A percentile compares a stretch with the other conserved stretches of the same genome.
Conservation (phyloP, 2,113 vertebrate species). For the Leptosomus discolor region DNA sequence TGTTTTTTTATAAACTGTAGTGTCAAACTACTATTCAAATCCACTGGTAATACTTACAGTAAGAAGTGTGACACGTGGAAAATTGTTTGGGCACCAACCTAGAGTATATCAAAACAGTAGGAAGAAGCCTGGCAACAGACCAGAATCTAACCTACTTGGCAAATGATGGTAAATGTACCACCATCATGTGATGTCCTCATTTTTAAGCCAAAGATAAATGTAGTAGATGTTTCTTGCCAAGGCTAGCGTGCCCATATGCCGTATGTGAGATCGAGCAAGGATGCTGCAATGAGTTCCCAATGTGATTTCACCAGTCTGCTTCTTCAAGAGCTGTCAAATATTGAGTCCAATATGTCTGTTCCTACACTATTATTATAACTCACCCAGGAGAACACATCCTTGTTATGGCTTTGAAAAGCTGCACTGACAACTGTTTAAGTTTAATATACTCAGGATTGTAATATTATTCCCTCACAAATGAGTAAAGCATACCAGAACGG, state of each 20-base stretch:
- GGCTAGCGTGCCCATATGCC: background rate
- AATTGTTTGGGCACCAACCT: background rate
- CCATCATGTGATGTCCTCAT: background rate
- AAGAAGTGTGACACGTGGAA: background rate
- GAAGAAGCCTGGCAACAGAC: background rate
- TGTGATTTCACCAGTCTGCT: background rate
- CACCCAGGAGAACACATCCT: background rate
- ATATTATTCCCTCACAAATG: background rate
- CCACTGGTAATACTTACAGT: background rate
- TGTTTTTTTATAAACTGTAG: background rate
- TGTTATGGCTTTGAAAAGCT: background rate
- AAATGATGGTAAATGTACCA: background rate
- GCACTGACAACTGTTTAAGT: background rate
- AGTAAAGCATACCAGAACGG: background rate
- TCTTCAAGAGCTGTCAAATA: background rate
- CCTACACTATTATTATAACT: background rate
- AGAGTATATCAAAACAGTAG: background rate
- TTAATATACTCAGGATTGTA: background rate
- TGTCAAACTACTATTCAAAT: slow-evolving; percentile 8
- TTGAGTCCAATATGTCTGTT: background rate
- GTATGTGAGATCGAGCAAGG: background rate
- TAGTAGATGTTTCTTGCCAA: background rate
- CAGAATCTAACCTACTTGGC: background rate
- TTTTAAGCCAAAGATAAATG: background rate
- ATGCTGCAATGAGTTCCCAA: background rate